Percentiles rank a stretch among this genome's conserved stretches.
phyloP scores from a whole-genome alignment of 35 echinoderm and acorn worm genomes.

The Nesometra sesokonis region DNA sequence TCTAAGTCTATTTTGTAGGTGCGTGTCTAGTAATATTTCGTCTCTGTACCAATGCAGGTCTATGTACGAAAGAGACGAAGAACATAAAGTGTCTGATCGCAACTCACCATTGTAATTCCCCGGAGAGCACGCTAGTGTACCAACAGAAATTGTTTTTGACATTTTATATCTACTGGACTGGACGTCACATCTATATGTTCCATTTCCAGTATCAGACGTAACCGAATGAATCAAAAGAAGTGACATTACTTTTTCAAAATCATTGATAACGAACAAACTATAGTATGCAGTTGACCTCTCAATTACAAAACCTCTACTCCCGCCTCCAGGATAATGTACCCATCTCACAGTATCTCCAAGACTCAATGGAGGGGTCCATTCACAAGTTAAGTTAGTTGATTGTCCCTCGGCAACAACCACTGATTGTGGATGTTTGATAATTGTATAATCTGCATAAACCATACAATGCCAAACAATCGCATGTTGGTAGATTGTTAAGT shows the following conservation, averaged over 20 bases:
- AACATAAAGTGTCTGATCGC: no score
- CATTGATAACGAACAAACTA: no score
- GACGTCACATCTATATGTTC: no score
- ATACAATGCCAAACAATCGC: not conserved
- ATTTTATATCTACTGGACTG: no score
- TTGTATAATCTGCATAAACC: not conserved
- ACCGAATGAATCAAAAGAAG: no score
- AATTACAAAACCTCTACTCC: not conserved
- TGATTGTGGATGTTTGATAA: not conserved
- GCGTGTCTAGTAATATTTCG: not conserved
- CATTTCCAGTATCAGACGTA: no score
- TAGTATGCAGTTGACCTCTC: not conserved
- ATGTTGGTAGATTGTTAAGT: no score
- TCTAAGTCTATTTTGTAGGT: not conserved
- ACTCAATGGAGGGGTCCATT: not conserved
- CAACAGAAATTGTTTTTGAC: no score
- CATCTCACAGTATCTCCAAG: not conserved
- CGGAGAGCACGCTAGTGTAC: no score
- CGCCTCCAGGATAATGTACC: not conserved
- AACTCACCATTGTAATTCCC: no score
- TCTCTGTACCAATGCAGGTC: not conserved
- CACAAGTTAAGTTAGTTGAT: not conserved
- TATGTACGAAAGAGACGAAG: not conserved
- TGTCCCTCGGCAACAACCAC: not conserved
- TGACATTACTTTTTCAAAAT: no score